Evolutionary conservation across 1,140 invertebrate genomes (phyloP), one percentile per base, ranked within the genome.

Genomic region (Heliconius himera): DNA sequence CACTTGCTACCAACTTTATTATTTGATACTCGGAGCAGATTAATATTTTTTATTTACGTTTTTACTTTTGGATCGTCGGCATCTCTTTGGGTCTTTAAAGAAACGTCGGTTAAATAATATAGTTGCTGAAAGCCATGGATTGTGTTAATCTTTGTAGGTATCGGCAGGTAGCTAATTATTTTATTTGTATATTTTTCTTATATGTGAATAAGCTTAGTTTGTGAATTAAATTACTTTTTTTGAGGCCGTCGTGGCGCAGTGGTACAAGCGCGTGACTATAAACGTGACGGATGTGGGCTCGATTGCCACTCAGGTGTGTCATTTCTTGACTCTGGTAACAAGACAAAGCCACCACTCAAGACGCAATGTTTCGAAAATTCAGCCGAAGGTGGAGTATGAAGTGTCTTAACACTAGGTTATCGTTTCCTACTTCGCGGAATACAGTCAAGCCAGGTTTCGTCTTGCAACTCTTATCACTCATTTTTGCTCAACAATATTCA

Each of bases 1-100:
- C 91, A 94, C 93, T 94, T 94, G 93, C 93, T 94, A 92, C 93
- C 89, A 94, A 93, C 86, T 94, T 93, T 93, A 94, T 94, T 94
- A 94, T 94, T 93, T 92, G 92, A 94, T 94, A 93, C 92, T 93
- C 87, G 82, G 91, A 88, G 83, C 79, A 89, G 89, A 90, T 92
- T 93, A 91, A 88, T 86, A 80, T 86, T 89, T 91, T 88, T 89
- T 90, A 85, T 88, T 76, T 77, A 83, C 85, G 81, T 84, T 85
- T 26, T 74, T 83, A 84, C 81, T 66, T 46, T 77, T 56, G 51
- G 26, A 79, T 82, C 82, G 91, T 85, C 91, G 91, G 91, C 89
- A 81, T 87, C 84, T 76, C 86, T 91, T 93, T 90, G 85, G 78
- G 81, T 84, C 70, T 89, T 90, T 90, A 84, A 86, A 82, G 84